Evolutionary conservation across 2,113 vertebrate genomes (phyloP).

Genomic region (Rhinopomastus cyanomelas): DNA sequence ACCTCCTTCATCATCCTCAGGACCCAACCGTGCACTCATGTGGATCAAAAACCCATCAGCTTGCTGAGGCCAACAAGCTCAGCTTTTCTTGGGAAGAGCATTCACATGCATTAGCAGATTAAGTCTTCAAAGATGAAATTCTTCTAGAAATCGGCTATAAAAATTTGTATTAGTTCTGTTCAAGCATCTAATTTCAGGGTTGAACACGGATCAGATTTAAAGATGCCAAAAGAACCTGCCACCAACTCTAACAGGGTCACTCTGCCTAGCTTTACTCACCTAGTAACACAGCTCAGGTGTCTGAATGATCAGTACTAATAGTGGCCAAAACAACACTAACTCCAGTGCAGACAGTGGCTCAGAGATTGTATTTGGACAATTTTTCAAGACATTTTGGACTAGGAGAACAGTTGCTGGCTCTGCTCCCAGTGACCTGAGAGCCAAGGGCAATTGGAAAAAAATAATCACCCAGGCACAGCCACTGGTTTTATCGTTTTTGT

Average conservation of each 20-base stretch:
- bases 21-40: neutral
- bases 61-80: neutral
- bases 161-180: neutral
- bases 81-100: neutral
- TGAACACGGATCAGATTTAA: neutral
- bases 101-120: neutral
- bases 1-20: too few species aligned
- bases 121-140: neutral
- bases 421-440: neutral
- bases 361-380: neutral
- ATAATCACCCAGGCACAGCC: neutral
- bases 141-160: neutral
- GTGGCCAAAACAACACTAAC: neutral
- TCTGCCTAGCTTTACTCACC: neutral
- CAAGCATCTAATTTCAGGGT: neutral
- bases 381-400: neutral
- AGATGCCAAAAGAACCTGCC: neutral
- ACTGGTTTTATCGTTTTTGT: neutral
- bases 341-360: neutral
- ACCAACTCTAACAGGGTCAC: neutral
- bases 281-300: neutral
- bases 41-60: neutral
- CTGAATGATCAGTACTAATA: neutral
- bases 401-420: neutral
- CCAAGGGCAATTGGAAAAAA: neutral